A percentile compares a stretch with the other conserved stretches of the same genome.
phyloP scores from a whole-genome alignment of 2,797 vertebrate genomes.

The Aphelocoma californica region DNA sequence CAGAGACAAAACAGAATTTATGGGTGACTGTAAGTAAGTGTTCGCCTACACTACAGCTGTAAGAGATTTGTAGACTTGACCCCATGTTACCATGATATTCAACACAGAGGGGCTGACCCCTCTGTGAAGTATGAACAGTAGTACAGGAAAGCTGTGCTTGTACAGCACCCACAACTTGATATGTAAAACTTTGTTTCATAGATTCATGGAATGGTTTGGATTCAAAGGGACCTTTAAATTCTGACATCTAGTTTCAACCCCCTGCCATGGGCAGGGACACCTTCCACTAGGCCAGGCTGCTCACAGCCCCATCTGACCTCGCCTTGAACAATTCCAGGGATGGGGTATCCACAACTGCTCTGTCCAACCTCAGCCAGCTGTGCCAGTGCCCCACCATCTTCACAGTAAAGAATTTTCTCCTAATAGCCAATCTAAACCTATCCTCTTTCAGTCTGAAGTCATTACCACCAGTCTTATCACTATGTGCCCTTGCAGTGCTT shows the following conservation, averaged over 20 bases:
- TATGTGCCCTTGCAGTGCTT: background rate
- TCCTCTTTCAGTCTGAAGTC: background rate
- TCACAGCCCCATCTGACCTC: background rate
- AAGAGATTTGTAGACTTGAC: background rate
- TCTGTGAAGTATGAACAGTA: background rate
- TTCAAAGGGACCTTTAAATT: background rate
- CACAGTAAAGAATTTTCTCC: background rate
- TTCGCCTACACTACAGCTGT: background rate
- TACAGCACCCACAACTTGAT: background rate
- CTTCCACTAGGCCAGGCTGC: background rate
- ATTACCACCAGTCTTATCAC: background rate
- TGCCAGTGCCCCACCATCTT: background rate
- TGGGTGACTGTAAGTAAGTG: background rate
- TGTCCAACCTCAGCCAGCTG: background rate
- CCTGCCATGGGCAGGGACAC: no score
- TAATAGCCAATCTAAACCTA: background rate
- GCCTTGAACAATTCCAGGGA: no score
- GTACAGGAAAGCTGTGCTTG: background rate
- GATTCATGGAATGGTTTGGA: background rate
- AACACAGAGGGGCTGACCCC: background rate
- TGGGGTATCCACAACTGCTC: background rate
- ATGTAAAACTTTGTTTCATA: background rate
- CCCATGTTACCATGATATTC: background rate
- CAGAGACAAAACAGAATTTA: background rate
- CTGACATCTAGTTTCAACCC: background rate